phyloP scores from a whole-genome alignment of 2,888 invertebrate genomes.

The Eudasyphora cyanicolor region DNA sequence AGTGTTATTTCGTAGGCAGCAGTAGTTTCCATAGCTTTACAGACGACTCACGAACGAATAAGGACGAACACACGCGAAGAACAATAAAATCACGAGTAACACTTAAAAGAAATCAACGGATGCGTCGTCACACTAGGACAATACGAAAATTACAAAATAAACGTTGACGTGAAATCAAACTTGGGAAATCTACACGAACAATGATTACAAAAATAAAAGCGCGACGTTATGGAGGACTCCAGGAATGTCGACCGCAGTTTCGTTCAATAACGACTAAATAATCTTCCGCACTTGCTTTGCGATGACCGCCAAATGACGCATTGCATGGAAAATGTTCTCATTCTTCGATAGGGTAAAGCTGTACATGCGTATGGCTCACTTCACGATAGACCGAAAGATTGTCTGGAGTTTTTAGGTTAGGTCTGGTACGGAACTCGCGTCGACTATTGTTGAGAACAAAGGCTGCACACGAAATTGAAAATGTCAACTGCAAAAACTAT shows the following conservation, averaged over 20 bases:
- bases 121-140: neutral
- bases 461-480: neutral
- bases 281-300: too few species aligned
- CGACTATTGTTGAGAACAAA: neutral
- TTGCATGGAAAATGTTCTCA: too few species aligned
- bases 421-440: neutral
- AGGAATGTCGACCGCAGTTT: too few species aligned
- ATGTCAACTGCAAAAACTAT: too few species aligned
- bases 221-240: too few species aligned
- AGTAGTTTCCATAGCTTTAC: slow-evolving; percentile 55
- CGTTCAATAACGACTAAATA: too few species aligned
- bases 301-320: too few species aligned
- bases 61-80: neutral
- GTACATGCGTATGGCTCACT: too few species aligned
- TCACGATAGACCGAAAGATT: too few species aligned
- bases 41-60: neutral
- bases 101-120: neutral
- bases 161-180: neutral
- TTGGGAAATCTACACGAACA: slow-evolving; percentile 39
- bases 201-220: neutral
- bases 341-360: too few species aligned
- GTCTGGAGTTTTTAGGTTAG: neutral
- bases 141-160: slow-evolving; percentile 20
- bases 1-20: slow-evolving; percentile 15
- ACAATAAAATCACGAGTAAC: neutral